Evolutionary conservation across 2,888 invertebrate species (phyloP).

Genomic region (Cerastoderma edule): DNA sequence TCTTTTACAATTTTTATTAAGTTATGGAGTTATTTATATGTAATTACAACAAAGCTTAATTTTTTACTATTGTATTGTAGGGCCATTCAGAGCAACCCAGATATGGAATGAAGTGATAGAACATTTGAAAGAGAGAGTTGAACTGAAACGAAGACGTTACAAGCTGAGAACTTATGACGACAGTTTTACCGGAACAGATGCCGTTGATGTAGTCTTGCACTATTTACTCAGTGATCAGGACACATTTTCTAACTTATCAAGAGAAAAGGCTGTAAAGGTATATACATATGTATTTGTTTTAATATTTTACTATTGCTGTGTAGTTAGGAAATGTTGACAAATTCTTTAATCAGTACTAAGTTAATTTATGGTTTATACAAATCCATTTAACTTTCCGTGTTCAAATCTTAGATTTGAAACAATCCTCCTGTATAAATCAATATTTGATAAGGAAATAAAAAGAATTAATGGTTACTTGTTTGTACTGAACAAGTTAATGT

Average conservation of each 20-base stretch:
- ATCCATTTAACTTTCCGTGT: too few relatives aligned
- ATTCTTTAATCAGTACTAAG: too few relatives aligned
- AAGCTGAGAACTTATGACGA: constrained; percentile 78
- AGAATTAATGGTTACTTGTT: too few relatives aligned
- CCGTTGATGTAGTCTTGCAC: constrained; percentile 80
- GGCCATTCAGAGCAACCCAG: constrained; percentile 80
- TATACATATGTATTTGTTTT: not conserved
- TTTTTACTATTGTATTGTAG: constrained; percentile 62
- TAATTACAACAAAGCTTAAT: too few relatives aligned
- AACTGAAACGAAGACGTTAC: constrained; percentile 75
- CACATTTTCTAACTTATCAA: constrained; percentile 75
- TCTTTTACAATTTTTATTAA: too few relatives aligned
- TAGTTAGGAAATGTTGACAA: too few relatives aligned
- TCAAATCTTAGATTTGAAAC: too few relatives aligned
- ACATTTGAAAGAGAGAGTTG: constrained; percentile 77
- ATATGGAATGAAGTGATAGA: constrained; percentile 82
- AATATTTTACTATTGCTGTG: not conserved
- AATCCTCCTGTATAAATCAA: too few relatives aligned
- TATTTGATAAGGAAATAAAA: too few relatives aligned
- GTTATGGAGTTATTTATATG: too few relatives aligned
- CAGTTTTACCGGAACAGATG: constrained; percentile 81
- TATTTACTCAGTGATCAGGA: constrained; percentile 76
- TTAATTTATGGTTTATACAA: too few relatives aligned
- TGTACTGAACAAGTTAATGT: too few relatives aligned
- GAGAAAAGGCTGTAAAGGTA: constrained; percentile 81